Evolutionary conservation across 2,113 vertebrate genomes (phyloP), one percentile per base, ranked within the genome.

Genomic region (Marcusenius ussheri): DNA sequence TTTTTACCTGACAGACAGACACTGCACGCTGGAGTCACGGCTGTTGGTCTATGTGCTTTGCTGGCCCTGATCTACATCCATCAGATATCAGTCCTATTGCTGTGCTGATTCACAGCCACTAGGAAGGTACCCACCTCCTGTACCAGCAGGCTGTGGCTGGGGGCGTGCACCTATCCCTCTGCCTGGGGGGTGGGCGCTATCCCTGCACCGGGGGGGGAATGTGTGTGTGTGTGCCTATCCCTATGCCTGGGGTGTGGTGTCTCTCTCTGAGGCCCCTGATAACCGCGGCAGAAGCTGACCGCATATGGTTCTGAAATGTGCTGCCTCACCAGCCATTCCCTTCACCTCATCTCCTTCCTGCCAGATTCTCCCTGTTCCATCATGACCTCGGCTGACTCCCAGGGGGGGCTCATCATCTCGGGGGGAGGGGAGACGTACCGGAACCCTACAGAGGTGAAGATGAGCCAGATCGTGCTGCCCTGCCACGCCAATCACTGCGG

Each of bases 381-480:
- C 7, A 95, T 94, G 93, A 92, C 90, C 45, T 93, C 92, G 3
- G 94, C 93, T 89, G 50, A 62, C 1, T n/a, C 70, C 24, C 90
- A 89, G 87, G 93, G 94, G 19, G 80, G 89, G 8, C 92, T 88
- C 4, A 53, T 91, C 9, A 91, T 95, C 83, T 93, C 95, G 92
- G 95, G 93, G 5, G 95, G 92, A 0, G 91, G 24, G 87, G 94
- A 94, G 17, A 92, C 92, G 0, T 95, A 97, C 92, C 94, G 95
- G 90, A 98, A 97, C 93, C 96, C 97, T 91, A 98, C 98, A 0
- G 97, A 99, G 94, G 97, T 99, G 83, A 98, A 98, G 95, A 99
- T 99, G 98, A 98, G 97, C 94, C 98, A 99, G 95, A 95, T 99
- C 35, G 97, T 99, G 92, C 95, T 99, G 95, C 98, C 98, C 2